Evolutionary conservation across 2,888 invertebrate species (phyloP), one percentile per base, ranked within the genome.

Genomic region (Baccha elongata): DNA sequence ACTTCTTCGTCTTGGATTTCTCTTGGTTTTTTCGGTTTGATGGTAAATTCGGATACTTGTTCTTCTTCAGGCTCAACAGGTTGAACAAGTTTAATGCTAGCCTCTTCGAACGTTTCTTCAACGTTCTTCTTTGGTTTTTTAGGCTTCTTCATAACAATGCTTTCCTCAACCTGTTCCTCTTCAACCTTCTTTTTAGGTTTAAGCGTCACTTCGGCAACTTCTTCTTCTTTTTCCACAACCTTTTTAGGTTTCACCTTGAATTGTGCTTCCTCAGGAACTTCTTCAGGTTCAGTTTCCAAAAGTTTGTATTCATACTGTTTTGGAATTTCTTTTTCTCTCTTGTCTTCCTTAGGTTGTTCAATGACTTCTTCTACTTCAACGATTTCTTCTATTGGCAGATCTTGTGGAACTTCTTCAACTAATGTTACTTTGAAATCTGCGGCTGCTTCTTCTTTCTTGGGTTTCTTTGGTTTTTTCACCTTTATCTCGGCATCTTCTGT

Each of bases 41-140:
- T 87, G 42, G 90, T 90, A 8, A 89, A 87, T 52, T 89, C 87
- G 84, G 91, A 87, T 83, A 89, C 87, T 53, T 89, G 88, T 76
- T 89, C 89, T 67, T 92, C 91, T 21, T 88, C 87, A 44, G 88
- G 78, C 13, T 87, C 85, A 21, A 85, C 85, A 2, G 88, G 87
- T 62, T 88, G 88, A 62, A 88, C 87, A 0, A 88, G 67, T 67
- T 89, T 89, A 6, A 90, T 85, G 13, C 88, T 87, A 1, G 87
- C 87, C 52, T 87, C 88, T 73, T 89, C 87, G 19, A 87, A 80
- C 40, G 85, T 86, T 75, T 89, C 88, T 32, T 87, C 87, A 10
- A 86, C 81, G 32, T 85, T 53, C 69, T 88, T 88, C 75, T 89
- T 88, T 15, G 84, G 84, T 53, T 88, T 87, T 79, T 84, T 86